Evolutionary conservation across 1,140 invertebrate species (phyloP).

Genomic region (Camponotus pennsylvanicus): DNA sequence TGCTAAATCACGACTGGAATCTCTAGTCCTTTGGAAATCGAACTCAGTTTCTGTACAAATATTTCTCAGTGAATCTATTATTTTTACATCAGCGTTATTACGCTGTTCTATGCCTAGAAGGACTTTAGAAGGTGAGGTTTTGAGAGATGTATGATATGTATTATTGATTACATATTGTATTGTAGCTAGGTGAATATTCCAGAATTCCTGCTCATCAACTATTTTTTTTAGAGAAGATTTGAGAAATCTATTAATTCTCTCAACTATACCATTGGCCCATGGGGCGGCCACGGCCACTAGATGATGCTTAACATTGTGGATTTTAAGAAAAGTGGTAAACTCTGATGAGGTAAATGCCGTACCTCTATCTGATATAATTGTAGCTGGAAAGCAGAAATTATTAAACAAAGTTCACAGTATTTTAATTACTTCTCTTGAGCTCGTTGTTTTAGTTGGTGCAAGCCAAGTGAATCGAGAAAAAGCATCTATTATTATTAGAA

Average conservation of each 20-base stretch:
- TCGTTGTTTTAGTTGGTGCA: neutral
- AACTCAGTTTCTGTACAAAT: no score
- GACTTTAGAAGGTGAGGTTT: neutral
- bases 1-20: no score
- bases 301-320: neutral
- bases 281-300: neutral
- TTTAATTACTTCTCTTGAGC: no score
- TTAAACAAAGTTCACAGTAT: no score
- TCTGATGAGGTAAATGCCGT: neutral
- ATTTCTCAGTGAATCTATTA: no score
- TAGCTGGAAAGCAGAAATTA: no score
- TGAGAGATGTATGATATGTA: neutral
- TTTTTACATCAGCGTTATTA: neutral
- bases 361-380: no score
- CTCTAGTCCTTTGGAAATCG: no score
- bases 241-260: neutral
- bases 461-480: neutral
- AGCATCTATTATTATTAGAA: no score
- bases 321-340: neutral
- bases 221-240: neutral
- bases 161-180: neutral
- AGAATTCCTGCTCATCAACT: neutral
- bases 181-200: neutral
- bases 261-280: neutral
- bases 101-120: neutral